phyloP scores from a whole-genome alignment of 1,140 invertebrate genomes.

The Cherax destructor region DNA sequence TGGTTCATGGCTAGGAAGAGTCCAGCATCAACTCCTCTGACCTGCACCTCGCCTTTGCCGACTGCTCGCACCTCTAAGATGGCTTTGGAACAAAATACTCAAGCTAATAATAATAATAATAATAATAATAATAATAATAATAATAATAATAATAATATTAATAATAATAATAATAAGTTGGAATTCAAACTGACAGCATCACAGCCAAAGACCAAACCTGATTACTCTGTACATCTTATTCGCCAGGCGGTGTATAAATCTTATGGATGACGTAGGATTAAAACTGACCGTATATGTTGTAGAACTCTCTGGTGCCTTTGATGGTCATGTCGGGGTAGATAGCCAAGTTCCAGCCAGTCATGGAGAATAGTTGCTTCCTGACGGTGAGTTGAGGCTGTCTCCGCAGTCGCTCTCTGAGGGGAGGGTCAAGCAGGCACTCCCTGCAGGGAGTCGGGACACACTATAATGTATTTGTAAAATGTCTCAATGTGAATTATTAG shows the following conservation, averaged over 20 bases:
- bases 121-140: background rate
- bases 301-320: conserved; percentile 77
- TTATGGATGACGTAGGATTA: no score
- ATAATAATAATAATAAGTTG: background rate
- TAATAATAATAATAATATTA: conserved; percentile 4
- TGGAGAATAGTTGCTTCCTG: conserved; percentile 74
- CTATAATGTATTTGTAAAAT: no score
- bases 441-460: conserved; percentile 29
- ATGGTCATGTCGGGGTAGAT: conserved; percentile 79
- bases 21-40: conserved; percentile 79
- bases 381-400: conserved; percentile 73
- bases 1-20: conserved; percentile 81
- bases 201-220: background rate
- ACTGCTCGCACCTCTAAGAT: conserved; percentile 79
- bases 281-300: conserved; percentile 78
- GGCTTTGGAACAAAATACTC: conserved; percentile 73
- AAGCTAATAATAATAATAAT: background rate
- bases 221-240: no score
- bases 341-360: conserved; percentile 79
- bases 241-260: no score
- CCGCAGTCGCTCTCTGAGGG: conserved; percentile 79
- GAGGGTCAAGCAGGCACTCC: conserved; percentile 77
- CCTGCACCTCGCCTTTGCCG: conserved; percentile 78
- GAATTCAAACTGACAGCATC: no score
- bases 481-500: no score